Conservation (phyloP, 2,888 invertebrate genomes). For the Adela reaumurella region DNA sequence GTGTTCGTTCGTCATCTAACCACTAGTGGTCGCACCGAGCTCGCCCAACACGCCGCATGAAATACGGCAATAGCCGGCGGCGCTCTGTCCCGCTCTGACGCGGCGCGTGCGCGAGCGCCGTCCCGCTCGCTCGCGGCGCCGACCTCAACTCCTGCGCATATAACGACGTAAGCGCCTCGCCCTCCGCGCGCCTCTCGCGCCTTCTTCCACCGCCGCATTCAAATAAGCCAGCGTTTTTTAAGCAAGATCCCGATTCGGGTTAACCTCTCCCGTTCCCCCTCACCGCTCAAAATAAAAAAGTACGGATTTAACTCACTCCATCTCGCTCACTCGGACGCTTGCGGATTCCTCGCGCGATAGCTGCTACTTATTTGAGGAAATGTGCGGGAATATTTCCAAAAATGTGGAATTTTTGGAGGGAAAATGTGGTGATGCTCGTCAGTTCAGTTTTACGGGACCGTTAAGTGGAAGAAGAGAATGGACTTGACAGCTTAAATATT, state of each 20-base stretch:
- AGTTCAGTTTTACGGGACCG: neutral
- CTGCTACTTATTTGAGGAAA: neutral
- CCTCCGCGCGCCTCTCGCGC: slow-evolving; percentile 5
- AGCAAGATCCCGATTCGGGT: slow-evolving; percentile 12
- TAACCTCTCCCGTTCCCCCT: slow-evolving; percentile 8
- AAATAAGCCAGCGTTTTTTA: slow-evolving; percentile 13
- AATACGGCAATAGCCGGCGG: slow-evolving; percentile 9
- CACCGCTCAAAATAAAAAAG: slow-evolving; percentile 1
- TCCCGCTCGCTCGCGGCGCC: slow-evolving; percentile 3
- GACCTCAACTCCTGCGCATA: neutral
- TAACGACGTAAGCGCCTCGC: slow-evolving; percentile 8
- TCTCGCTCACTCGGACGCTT: neutral
- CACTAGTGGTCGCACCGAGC: neutral
- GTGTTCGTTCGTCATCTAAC: neutral
- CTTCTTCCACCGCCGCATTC: slow-evolving; percentile 10
- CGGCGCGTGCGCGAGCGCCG: neutral
- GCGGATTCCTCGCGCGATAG: neutral
- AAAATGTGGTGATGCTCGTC: neutral
- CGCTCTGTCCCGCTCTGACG: slow-evolving; percentile 2
- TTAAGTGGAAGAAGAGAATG: neutral
- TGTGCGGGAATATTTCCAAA: neutral
- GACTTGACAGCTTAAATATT: neutral
- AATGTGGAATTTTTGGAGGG: neutral
- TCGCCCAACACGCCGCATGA: neutral
- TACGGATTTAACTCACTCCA: neutral